Percentiles rank a stretch among this genome's conserved stretches.
phyloP scores from a whole-genome alignment of 2,888 invertebrate species.

The Tachina grossa region DNA sequence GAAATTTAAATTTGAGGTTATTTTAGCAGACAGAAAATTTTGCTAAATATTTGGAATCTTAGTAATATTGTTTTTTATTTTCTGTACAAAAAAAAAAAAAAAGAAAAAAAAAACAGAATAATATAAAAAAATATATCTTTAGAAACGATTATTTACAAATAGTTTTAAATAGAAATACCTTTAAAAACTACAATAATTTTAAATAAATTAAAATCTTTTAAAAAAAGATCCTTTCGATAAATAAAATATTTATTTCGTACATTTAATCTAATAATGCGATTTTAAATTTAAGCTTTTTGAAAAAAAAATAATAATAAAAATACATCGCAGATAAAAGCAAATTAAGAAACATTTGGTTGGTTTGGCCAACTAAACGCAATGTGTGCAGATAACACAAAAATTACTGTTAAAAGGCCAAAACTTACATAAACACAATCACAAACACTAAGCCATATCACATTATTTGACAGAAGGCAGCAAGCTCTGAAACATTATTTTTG shows the following conservation, averaged over 20 bases:
- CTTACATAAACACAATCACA: background rate
- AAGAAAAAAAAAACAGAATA: too few species aligned
- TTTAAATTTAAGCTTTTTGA: background rate
- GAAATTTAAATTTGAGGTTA: too few species aligned
- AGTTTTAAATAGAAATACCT: background rate
- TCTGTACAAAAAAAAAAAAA: too few species aligned
- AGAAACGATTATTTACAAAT: too few species aligned
- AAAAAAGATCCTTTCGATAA: background rate
- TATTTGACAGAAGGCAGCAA: constrained; percentile 14
- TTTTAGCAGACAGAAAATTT: too few species aligned
- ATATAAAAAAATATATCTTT: too few species aligned
- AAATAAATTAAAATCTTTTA: background rate
- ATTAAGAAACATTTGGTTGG: background rate
- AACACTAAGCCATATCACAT: constrained; percentile 4
- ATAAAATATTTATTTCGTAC: background rate
- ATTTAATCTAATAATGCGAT: background rate
- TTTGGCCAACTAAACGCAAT: constrained; percentile 12
- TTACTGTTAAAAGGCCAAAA: background rate
- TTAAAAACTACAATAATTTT: background rate
- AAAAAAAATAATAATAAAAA: background rate
- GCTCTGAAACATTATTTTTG: constrained; percentile 22
- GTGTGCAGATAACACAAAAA: constrained; percentile 6
- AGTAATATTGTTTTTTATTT: too few species aligned
- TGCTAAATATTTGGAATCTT: too few species aligned
- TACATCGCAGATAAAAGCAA: background rate